These are phyloP conservation scores for Henicopernis longicauda DNA, from an alignment of 2,113 vertebrate genomes.

Conservation along the genomic window DNA sequence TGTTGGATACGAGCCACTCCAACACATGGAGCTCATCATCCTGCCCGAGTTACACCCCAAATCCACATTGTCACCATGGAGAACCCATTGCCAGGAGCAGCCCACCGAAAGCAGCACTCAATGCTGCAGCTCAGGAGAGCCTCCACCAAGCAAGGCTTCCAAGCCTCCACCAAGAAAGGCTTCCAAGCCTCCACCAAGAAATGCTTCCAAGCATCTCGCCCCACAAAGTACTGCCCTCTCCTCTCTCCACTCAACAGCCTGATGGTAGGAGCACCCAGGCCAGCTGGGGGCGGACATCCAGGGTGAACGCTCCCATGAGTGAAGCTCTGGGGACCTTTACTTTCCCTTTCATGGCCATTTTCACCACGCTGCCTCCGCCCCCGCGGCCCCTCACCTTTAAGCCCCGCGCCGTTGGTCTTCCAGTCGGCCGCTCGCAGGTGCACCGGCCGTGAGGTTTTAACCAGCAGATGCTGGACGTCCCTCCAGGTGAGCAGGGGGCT, in stretches of 20 bases:
- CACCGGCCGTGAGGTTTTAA: slow-evolving; percentile 84
- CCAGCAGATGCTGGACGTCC: slow-evolving; percentile 89
- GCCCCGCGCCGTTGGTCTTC: slow-evolving; percentile 86
- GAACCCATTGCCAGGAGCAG: neutral
- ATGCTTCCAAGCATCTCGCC: neutral
- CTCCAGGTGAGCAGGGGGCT: slow-evolving; percentile 89
- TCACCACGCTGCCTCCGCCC: rapidly evolving
- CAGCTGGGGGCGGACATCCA: neutral
- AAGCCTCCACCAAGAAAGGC: neutral
- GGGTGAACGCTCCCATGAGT: rapidly evolving
- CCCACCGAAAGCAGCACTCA: neutral
- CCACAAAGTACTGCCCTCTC: neutral
- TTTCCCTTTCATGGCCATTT: neutral
- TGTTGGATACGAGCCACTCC: rapidly evolving
- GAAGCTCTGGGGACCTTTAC: neutral
- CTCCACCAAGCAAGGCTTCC: neutral
- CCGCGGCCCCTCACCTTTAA: slow-evolving; percentile 72
- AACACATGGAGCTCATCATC: neutral
- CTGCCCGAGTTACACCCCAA: neutral
- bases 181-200: neutral
- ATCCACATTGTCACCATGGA: neutral
- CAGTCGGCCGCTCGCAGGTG: slow-evolving; percentile 88
- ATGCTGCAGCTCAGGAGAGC: neutral
- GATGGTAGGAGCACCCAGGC: neutral
- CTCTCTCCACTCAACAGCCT: neutral